Evolutionary conservation across 1,140 invertebrate genomes (phyloP), one percentile per base, ranked within the genome.

Genomic region (Brevipalpus yothersi): DNA sequence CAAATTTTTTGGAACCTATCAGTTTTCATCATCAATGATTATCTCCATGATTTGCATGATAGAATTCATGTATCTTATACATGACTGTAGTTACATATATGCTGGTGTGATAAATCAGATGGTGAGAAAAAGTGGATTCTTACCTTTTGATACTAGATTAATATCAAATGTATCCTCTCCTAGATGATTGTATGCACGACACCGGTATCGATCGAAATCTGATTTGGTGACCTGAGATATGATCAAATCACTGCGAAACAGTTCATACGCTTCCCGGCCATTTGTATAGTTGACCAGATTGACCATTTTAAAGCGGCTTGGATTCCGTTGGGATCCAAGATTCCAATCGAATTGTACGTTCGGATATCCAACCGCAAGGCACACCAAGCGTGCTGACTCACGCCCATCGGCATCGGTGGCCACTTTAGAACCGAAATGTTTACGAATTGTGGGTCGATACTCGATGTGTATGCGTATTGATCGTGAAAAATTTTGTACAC

Each of bases 161-260:
- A 65, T 58, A 49, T 61, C 60, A 13, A 60, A 31, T 51, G 61
- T 72, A 66, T 80, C 78, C 60, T 81, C 78, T 5, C 90, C 90
- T 62, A 92, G 72, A 53, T 82, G 79, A 69, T 96, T 97, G 47
- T 78, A 77, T 0, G 86, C 89, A 0, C 79, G 80, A 69, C 88
- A 96, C 64, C 84, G 80, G 69, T 94, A 94, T 53, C 75, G 76
- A 0, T 86, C 90, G 66, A 94, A 94, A 72, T 97, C 91, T 0
- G 77, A 73, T 0, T 79, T 76, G 1, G 78, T 77, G n/a, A 96
- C 82, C 65, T 84, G 81, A 58, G 80, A 78, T 42, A 96, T 80
- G 17, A 80, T 77, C 12, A 97, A 72, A 4, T 80, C 73, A 57
- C 84, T 85, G 71, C 86, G 80, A 60, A 45, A 53, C 13, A 47